Conservation (phyloP, 2,888 invertebrate species). For the Lasius platythorax region DNA sequence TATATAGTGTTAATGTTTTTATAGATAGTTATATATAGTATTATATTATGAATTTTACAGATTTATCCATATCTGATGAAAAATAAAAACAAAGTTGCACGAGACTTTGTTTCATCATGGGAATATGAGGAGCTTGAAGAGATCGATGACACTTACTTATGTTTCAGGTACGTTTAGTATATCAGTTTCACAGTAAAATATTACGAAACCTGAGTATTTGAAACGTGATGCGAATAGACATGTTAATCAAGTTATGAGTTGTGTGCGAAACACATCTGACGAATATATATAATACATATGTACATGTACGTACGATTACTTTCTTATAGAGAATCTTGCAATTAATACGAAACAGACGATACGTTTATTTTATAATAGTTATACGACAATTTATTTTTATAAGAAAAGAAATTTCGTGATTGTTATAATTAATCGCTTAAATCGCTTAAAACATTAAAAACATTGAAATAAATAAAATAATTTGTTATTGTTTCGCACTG, state of each 20-base stretch:
- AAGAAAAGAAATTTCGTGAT: not conserved
- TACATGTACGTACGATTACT: not conserved
- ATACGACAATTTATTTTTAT: not conserved
- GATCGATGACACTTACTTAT: constrained; percentile 70
- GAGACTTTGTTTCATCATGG: not conserved
- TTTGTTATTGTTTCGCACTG: not conserved
- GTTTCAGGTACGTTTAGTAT: constrained; percentile 46
- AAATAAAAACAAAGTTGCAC: not conserved
- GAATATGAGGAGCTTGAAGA: constrained; percentile 47
- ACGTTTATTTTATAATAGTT: not conserved
- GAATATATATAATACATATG: not conserved
- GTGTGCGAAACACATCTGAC: not conserved
- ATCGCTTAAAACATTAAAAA: not conserved
- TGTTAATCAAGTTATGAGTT: constrained; percentile 15
- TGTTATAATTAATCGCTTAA: constrained; percentile 9
- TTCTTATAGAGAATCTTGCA: not conserved
- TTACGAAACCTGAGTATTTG: constrained; percentile 39
- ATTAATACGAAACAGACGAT: not conserved
- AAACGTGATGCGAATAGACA: constrained; percentile 44
- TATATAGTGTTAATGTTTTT: too few relatives aligned
- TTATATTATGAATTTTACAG: not conserved
- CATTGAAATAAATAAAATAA: too few relatives aligned
- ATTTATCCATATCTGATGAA: not conserved
- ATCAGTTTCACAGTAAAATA: constrained; percentile 64
- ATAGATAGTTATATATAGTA: too few relatives aligned